phyloP scores from a whole-genome alignment of 1,140 invertebrate genomes.

The Globodera rostochiensis region DNA sequence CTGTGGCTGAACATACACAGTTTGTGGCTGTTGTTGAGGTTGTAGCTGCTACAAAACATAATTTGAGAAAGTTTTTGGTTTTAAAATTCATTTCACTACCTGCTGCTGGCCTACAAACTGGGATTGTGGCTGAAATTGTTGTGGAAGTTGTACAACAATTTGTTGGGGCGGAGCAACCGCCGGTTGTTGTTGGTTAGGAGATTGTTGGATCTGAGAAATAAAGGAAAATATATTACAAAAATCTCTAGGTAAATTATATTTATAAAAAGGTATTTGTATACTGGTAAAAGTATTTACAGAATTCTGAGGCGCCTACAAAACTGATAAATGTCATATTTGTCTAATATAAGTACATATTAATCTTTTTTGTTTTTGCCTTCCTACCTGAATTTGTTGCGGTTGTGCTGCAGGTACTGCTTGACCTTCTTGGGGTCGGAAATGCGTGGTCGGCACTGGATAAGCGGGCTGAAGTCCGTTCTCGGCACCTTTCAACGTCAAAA shows the following conservation, averaged over 20 bases:
- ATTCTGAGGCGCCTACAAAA: no score
- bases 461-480: background rate
- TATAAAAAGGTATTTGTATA: no score
- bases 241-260: no score
- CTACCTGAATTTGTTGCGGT: background rate
- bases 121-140: background rate
- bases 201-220: background rate
- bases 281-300: no score
- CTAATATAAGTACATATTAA: background rate
- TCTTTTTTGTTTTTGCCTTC: background rate
- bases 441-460: background rate
- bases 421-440: background rate
- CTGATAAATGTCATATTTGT: background rate
- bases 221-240: no score
- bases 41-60: background rate
- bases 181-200: background rate
- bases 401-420: background rate
- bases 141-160: slow-evolving; percentile 1
- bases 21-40: background rate
- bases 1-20: background rate
- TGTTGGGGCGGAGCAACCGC: background rate
- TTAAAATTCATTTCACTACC: background rate
- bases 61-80: background rate
- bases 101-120: background rate
- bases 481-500: no score